phyloP scores from a whole-genome alignment of 2,797 vertebrate species.

The Oreochromis mossambicus region DNA sequence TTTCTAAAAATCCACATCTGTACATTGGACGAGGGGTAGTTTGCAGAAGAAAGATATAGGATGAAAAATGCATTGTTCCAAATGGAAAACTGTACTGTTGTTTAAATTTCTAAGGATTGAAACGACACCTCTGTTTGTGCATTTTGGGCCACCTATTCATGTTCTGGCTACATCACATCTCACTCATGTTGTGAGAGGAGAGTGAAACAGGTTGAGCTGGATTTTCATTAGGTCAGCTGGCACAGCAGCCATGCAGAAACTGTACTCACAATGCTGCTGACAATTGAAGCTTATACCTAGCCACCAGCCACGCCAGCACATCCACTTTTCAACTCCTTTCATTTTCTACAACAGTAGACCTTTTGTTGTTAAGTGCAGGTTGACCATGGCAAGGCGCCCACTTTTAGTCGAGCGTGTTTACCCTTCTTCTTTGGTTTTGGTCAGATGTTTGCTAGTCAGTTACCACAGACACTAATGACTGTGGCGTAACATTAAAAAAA shows the following conservation, averaged over 20 bases:
- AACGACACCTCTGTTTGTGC: background rate
- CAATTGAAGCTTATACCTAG: slow-evolving; percentile 65
- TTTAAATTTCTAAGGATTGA: background rate
- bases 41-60: background rate
- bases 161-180: slow-evolving; percentile 20
- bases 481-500: slow-evolving; percentile 41
- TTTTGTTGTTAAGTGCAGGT: slow-evolving; percentile 54
- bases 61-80: background rate
- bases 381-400: slow-evolving; percentile 28
- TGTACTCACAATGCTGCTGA: slow-evolving; percentile 50
- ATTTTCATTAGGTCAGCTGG: slow-evolving; percentile 65
- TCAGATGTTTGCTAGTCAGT: slow-evolving; percentile 44
- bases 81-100: background rate
- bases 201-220: slow-evolving; percentile 65
- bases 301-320: slow-evolving; percentile 48
- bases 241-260: slow-evolving; percentile 54
- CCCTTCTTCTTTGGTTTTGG: slow-evolving; percentile 38
- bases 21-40: background rate
- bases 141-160: slow-evolving; percentile 25
- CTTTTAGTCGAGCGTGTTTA: slow-evolving; percentile 36
- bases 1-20: background rate
- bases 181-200: slow-evolving; percentile 9
- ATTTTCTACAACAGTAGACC: slow-evolving; percentile 56
- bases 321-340: slow-evolving; percentile 53
- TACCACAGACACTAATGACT: slow-evolving; percentile 39